These are phyloP conservation scores for Stenichneumon culpator DNA, from an alignment of 2,888 invertebrate genomes.

Conservation along the genomic window DNA sequence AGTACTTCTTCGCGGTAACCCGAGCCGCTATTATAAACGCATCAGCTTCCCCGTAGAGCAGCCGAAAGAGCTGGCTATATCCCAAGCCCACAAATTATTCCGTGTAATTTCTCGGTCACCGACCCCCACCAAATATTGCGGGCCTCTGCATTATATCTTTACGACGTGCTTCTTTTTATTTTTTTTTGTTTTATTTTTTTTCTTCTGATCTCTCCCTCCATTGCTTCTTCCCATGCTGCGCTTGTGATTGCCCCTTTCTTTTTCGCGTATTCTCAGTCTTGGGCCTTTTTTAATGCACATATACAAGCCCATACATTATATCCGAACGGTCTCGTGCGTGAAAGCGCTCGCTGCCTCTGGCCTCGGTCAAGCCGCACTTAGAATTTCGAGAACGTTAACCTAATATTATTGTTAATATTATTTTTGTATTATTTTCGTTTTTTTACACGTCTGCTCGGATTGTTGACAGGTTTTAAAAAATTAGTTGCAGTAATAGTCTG, in stretches of 20 bases:
- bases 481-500: neutral
- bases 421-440: constrained; percentile 25
- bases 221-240: constrained; percentile 48
- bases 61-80: constrained; percentile 59
- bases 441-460: neutral
- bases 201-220: constrained; percentile 28
- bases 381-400: constrained; percentile 61
- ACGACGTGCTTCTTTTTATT: constrained; percentile 48
- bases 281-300: constrained; percentile 27
- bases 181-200: constrained; percentile 44
- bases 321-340: constrained; percentile 26
- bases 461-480: neutral
- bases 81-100: constrained; percentile 82
- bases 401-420: constrained; percentile 52
- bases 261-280: constrained; percentile 52
- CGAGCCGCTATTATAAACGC: constrained; percentile 84
- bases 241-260: constrained; percentile 55
- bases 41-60: constrained; percentile 76
- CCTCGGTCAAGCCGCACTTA: constrained; percentile 29
- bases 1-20: constrained; percentile 78
- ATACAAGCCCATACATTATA: constrained; percentile 61
- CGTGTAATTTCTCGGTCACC: constrained; percentile 79
- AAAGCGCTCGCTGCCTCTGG: constrained; percentile 55
- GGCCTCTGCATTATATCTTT: constrained; percentile 67
- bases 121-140: constrained; percentile 74